Evolutionary conservation across 2,113 vertebrate genomes (phyloP).

Genomic region (Mustelus asterias): DNA sequence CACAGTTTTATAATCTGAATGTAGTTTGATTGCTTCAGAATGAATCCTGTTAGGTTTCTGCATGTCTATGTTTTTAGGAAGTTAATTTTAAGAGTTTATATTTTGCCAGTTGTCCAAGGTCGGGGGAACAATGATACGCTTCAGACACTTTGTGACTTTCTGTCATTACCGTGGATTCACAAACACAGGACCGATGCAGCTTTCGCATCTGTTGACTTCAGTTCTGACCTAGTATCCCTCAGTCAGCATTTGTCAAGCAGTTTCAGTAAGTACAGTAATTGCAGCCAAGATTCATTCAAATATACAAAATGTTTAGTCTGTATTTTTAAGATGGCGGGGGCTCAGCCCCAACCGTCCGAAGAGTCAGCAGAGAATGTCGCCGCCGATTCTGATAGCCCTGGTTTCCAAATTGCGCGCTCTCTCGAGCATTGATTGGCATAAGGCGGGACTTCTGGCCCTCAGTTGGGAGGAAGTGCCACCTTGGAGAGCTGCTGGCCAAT

Average conservation of each 20-base stretch:
- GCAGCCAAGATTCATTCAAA: neutral
- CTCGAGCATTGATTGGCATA: too few species aligned
- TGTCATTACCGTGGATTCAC: constrained; percentile 83
- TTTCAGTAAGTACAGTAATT: constrained; percentile 66
- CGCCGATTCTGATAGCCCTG: too few species aligned
- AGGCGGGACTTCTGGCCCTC: too few species aligned
- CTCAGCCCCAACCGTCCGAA: too few species aligned
- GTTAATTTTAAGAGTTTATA: neutral
- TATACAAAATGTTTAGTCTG: neutral
- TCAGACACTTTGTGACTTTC: constrained; percentile 65
- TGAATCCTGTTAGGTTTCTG: neutral
- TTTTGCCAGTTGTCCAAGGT: constrained; percentile 55
- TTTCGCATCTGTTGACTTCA: constrained; percentile 60
- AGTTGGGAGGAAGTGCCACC: too few species aligned
- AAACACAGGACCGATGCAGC: constrained; percentile 57
- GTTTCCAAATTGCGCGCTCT: too few species aligned
- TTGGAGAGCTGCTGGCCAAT: too few species aligned
- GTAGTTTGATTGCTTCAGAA: constrained; percentile 6
- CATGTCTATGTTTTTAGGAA: neutral
- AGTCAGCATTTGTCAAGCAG: constrained; percentile 60
- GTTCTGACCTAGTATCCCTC: constrained; percentile 57
- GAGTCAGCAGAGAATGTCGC: too few species aligned
- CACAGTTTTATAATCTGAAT: neutral
- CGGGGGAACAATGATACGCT: constrained; percentile 59
- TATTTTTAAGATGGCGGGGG: too few species aligned